These are phyloP conservation scores for Eudemis profundana DNA, from an alignment of 2,888 invertebrate species.

Conservation along the genomic window DNA sequence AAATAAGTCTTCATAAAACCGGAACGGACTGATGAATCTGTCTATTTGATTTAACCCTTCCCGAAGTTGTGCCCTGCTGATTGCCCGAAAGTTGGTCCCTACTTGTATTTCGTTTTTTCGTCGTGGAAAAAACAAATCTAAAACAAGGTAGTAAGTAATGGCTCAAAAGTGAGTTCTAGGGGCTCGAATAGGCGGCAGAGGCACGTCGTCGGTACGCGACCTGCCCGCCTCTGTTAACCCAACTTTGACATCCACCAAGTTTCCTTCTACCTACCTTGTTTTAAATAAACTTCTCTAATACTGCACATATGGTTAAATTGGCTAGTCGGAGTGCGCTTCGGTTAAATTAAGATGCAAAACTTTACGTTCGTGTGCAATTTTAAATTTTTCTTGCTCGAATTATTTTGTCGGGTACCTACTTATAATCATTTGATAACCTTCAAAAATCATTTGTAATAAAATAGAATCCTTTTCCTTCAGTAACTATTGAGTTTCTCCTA, in stretches of 20 bases:
- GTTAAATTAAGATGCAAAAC: background rate
- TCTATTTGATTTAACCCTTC: constrained; percentile 84
- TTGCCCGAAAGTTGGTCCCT: constrained; percentile 81
- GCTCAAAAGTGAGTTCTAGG: constrained; percentile 59
- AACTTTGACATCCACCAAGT: constrained; percentile 34
- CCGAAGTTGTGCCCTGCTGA: constrained; percentile 79
- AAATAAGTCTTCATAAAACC: constrained; percentile 86
- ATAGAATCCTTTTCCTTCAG: too few relatives aligned
- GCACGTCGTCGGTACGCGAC: constrained; percentile 47
- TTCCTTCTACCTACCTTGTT: constrained; percentile 17
- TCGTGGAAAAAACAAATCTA: constrained; percentile 77
- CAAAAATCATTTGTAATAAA: too few relatives aligned
- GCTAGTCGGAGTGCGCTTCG: background rate
- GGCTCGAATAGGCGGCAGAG: constrained; percentile 48
- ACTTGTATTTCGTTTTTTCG: constrained; percentile 75
- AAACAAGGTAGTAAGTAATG: constrained; percentile 82
- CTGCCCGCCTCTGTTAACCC: constrained; percentile 2
- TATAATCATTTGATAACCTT: background rate
- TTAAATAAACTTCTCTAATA: constrained; percentile 21
- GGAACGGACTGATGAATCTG: constrained; percentile 64
- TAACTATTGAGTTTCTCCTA: too few relatives aligned
- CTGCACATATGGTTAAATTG: constrained; percentile 2
- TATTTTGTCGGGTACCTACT: too few relatives aligned
- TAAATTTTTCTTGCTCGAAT: background rate
- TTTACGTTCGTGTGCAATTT: background rate